Evolutionary conservation across 1,140 invertebrate species (phyloP), one percentile per base, ranked within the genome.

Genomic region (Cephus cinctus): DNA sequence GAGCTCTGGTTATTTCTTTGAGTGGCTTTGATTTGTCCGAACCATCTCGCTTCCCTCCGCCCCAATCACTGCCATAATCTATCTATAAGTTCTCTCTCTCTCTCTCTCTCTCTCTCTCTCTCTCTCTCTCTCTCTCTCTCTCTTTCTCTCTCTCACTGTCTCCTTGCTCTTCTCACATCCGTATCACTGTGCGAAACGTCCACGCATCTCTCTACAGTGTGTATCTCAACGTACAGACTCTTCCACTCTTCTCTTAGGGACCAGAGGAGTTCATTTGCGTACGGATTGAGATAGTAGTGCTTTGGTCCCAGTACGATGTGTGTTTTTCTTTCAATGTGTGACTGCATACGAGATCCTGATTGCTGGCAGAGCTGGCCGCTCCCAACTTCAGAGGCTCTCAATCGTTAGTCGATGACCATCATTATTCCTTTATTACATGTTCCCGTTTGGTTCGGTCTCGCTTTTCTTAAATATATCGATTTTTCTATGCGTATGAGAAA

Each of bases 281-380:
- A 71, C 62, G 67, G 67, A 73, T 74, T 74, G 69, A 71, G 70
- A 73, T 74, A 68, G 69, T 71, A 70, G 59, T 67, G 55, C 69
- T 67, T 63, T 44, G 56, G 55, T 57, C 57, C 63, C 55, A 62
- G 54, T 58, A 54, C 61, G 48, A 55, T 57, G 58, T 69, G 56
- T 65, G 56, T 63, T 69, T 73, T 71, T 65, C 57, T 65, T 65
- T 61, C 59, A 62, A 63, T 57, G 57, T 68, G 52, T 67, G 57
- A 62, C 53, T 48, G 51, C 47, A 47, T 57, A 65, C 45, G 60
- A 65, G 57, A 71, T 70, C 61, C 60, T 68, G 65, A 71, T 70
- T 64, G 57, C 65, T 59, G 47, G n/a, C n/a, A n/a, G n/a, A n/a
- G n/a, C n/a, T n/a, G 58, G 56, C 59, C 50, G 50, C 61, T 65